Conservation (phyloP, 2,113 vertebrate genomes). For the Neopipo cinnamomea region DNA sequence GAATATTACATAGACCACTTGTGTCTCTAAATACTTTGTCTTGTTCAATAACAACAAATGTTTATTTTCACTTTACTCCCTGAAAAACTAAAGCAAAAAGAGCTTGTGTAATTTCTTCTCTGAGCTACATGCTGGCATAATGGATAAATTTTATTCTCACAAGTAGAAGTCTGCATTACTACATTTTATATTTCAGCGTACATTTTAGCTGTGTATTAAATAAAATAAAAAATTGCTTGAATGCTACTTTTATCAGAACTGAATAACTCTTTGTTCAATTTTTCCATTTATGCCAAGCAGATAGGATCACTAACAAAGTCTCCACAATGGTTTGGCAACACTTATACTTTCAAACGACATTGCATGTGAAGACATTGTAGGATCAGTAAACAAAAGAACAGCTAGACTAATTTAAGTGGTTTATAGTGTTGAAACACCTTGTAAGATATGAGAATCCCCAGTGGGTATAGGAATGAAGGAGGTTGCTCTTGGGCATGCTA, state of each 20-base stretch:
- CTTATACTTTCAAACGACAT: neutral
- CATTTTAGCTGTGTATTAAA: neutral
- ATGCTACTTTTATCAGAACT: neutral
- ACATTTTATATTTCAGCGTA: neutral
- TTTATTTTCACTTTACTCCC: neutral
- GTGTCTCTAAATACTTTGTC: neutral
- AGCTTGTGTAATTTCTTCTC: neutral
- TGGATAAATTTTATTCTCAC: neutral
- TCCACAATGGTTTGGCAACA: neutral
- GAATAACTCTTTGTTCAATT: neutral
- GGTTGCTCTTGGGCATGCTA: neutral
- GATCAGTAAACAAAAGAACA: neutral
- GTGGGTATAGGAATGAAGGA: neutral
- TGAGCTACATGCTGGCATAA: neutral
- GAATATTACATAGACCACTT: neutral
- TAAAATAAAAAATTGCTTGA: neutral
- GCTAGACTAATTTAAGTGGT: neutral
- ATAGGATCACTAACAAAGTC: neutral
- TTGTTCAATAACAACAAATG: neutral
- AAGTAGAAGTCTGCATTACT: neutral
- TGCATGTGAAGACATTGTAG: neutral
- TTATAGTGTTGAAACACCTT: neutral
- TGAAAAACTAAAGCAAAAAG: neutral
- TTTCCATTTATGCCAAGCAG: neutral
- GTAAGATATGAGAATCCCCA: neutral